These are phyloP conservation scores for Gnathonemus echidnorhynchus DNA, from an alignment of 2,113 vertebrate genomes.

Conservation along the genomic window DNA sequence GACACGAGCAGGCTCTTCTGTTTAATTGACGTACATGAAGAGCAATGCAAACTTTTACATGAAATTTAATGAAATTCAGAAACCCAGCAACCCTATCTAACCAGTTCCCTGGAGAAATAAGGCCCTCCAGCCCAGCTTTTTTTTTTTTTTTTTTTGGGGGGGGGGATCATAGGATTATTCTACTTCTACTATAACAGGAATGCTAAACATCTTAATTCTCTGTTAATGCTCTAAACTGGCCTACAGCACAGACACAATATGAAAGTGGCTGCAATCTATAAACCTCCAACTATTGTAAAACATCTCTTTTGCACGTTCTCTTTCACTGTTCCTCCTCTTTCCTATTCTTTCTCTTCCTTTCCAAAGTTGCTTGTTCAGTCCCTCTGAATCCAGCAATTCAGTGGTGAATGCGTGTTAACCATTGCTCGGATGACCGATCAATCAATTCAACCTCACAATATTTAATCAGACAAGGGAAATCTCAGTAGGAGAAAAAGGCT, in stretches of 20 bases:
- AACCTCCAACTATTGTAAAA: conserved; percentile 10
- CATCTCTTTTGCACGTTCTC: not conserved
- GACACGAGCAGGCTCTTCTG: conserved; percentile 43
- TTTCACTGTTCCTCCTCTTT: not conserved
- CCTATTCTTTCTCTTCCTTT: conserved; percentile 2
- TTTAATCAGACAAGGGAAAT: not conserved
- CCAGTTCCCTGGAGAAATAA: not conserved
- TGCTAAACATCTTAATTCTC: conserved; percentile 57
- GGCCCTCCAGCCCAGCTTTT: conserved; percentile 17
- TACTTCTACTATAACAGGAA: conserved; percentile 45
- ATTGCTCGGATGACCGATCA: not conserved
- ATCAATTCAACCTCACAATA: not conserved
- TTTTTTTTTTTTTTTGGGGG: not conserved
- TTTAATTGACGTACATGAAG: conserved; percentile 48
- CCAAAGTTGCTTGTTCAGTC: conserved; percentile 29
- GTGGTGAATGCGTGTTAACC: not conserved
- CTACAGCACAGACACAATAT: conserved; percentile 50
- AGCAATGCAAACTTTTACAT: conserved; percentile 22
- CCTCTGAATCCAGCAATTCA: conserved; percentile 32
- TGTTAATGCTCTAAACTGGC: conserved; percentile 64
- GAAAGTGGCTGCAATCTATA: conserved; percentile 26
- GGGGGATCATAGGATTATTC: conserved; percentile 40
- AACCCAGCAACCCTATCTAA: not conserved
- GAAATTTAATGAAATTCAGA: not conserved
- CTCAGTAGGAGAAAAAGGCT: not conserved